phyloP scores from a whole-genome alignment of 2,888 invertebrate species.

The Bellardia pandia region DNA sequence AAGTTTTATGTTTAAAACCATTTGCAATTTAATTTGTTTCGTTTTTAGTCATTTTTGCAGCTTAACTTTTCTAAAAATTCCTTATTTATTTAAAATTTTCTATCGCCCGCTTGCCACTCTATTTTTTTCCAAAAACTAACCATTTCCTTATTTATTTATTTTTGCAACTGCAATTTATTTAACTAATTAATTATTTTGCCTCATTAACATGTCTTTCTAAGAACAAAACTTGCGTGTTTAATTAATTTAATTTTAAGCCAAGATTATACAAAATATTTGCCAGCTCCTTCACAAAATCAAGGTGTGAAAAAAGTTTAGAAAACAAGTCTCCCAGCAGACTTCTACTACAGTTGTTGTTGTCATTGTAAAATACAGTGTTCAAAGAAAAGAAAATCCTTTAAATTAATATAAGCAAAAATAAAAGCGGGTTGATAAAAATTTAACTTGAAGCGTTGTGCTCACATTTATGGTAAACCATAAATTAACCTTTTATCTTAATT shows the following conservation, averaged over 20 bases:
- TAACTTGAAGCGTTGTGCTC: constrained; percentile 23
- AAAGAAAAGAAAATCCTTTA: constrained; percentile 32
- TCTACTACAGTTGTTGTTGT: not conserved
- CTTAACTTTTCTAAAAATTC: too few relatives aligned
- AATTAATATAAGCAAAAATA: constrained; percentile 5
- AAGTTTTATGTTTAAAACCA: too few relatives aligned
- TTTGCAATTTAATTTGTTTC: not conserved
- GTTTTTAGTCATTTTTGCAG: too few relatives aligned
- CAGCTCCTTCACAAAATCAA: not conserved
- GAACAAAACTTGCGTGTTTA: constrained; percentile 55
- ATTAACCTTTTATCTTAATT: constrained; percentile 73
- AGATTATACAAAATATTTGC: constrained; percentile 33
- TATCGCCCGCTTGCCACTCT: too few relatives aligned
- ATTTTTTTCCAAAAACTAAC: not conserved
- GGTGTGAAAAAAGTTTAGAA: constrained; percentile 40
- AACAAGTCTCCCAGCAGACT: not conserved
- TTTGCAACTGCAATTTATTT: not conserved
- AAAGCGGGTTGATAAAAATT: constrained; percentile 45
- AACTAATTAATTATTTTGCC: constrained; percentile 42
- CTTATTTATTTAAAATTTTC: not conserved
- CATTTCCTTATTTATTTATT: not conserved
- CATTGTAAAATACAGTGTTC: not conserved
- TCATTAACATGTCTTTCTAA: not conserved
- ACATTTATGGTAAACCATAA: constrained; percentile 66
- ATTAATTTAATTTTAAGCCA: constrained; percentile 46